A percentile compares a stretch with the other conserved stretches of the same genome.
These are phyloP conservation scores for Sebastes fasciatus DNA, from an alignment of 2,113 vertebrate genomes.

Conservation along the genomic window DNA sequence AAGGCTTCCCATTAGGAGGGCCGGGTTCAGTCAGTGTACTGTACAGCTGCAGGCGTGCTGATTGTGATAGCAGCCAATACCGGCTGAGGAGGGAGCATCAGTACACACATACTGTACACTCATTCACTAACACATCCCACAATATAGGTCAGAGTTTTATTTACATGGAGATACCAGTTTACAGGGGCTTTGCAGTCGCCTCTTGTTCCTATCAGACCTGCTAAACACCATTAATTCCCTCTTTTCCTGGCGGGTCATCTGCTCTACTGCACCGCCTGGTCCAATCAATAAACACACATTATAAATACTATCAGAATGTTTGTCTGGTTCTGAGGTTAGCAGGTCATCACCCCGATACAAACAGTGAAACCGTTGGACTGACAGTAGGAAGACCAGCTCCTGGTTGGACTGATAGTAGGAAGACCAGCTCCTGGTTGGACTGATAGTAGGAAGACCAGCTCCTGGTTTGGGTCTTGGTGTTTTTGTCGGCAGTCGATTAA, in stretches of 20 bases:
- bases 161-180: constrained; percentile 28
- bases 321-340: constrained; percentile 6
- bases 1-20: constrained; percentile 50
- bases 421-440: no score
- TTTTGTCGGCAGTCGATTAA: neutral
- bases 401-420: neutral
- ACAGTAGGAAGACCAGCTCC: neutral
- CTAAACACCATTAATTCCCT: constrained; percentile 13
- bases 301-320: neutral
- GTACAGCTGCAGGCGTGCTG: constrained; percentile 49
- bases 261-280: constrained; percentile 5
- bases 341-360: neutral
- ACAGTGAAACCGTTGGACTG: neutral
- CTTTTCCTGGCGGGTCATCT: constrained; percentile 22
- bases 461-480: neutral
- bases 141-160: constrained; percentile 59
- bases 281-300: constrained; percentile 16
- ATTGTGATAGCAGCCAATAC: constrained; percentile 52
- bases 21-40: constrained; percentile 38
- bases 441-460: no score
- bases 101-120: neutral
- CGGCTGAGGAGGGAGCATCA: constrained; percentile 11
- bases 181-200: neutral
- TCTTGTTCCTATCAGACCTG: neutral
- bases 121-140: constrained; percentile 18